Base-by-base conservation (phyloP, 1,140 invertebrate species). In the Heliconius nattereri region DNA sequence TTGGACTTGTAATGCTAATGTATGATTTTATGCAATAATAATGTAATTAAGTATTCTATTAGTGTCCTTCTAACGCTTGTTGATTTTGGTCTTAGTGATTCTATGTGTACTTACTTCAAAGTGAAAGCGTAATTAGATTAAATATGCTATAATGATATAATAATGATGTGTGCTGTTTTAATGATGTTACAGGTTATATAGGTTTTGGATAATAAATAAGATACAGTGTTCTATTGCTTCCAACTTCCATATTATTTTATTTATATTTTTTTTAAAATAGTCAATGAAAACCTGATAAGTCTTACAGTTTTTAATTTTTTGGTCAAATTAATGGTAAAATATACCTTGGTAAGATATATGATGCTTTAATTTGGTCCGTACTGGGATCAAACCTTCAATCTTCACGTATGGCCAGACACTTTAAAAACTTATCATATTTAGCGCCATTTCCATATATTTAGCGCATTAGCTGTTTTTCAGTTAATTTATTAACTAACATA, bases 1-100 rank as follows among this genome's bases (percentile, higher is more conserved):
- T 87, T 85, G 86, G 82, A 85, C 83, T 85, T 82, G 75, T 76
- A 70, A 49, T 76, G 71, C 75, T 76, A 76, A 76, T 76, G 75
- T 71, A 70, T 40, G 16, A 76, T 76, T 45, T 74, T 74, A 32
- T 54, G 26, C 45, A 74, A 72, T 72, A 72, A 72, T 72, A 72
- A 37, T 70, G 35, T 49, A 26, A 76, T 76, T 76, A 71, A 70
- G 23, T 76, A 76, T 76, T 76, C 75, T 40, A 70, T 76, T 76
- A 70, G 75, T 20, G 35, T 29, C 40, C 57, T 75, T 49, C 60
- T 66, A 2, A 2, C 11, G 26, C 5, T 66, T 29, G 60, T 26
- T 26, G 60, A 66, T 66, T 13, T 29, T 13, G 60, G 23, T 66
- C 60, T 66, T 66, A 66, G 60, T 16, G 23, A 66, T 66, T 66